These are phyloP conservation scores for Diceros bicornis DNA, from an alignment of 2,797 vertebrate genomes.

Conservation along the genomic window DNA sequence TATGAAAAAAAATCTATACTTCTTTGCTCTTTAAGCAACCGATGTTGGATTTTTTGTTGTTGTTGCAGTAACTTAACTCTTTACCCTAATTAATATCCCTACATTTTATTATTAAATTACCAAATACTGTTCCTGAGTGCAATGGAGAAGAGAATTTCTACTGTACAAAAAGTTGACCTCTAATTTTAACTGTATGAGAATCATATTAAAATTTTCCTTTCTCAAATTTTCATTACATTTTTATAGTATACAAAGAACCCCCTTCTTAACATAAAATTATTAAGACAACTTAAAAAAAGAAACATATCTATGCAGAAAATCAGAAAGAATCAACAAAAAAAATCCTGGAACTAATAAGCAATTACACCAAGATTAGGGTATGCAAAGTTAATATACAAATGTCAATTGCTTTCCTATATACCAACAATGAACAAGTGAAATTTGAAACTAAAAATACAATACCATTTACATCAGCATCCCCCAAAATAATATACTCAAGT, in stretches of 20 bases:
- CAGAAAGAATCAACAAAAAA: neutral
- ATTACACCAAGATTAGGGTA: neutral
- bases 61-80: neutral
- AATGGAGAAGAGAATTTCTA: neutral
- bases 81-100: neutral
- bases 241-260: neutral
- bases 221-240: constrained; percentile 28
- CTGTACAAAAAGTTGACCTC: neutral
- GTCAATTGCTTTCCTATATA: neutral
- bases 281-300: constrained; percentile 35
- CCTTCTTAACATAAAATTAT: constrained; percentile 23
- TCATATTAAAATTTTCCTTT: constrained; percentile 22
- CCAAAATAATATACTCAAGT: neutral
- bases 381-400: neutral
- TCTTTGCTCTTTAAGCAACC: neutral
- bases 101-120: neutral
- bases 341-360: neutral
- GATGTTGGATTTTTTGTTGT: neutral
- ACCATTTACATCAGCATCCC: neutral
- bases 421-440: neutral
- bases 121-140: neutral
- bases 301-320: constrained; percentile 42
- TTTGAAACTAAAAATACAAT: neutral
- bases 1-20: neutral
- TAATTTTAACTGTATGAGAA: constrained; percentile 13